A percentile compares a stretch with the other conserved stretches of the same genome.
phyloP scores from a whole-genome alignment of 2,888 invertebrate species.

The Catocala nupta region DNA sequence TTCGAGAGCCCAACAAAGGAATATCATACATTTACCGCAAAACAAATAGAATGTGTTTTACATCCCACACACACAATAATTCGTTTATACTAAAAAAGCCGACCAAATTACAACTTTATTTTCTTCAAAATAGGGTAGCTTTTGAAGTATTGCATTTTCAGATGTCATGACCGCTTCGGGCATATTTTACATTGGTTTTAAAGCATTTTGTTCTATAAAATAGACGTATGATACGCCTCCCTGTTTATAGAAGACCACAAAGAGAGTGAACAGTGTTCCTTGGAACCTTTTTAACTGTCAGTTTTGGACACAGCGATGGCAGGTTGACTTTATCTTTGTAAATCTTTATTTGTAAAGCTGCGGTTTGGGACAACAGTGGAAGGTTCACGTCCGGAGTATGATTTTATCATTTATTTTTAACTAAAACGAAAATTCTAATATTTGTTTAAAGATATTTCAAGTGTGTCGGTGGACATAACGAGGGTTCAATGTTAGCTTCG shows the following conservation, averaged over 20 bases:
- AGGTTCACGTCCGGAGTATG: constrained; percentile 1
- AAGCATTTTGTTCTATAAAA: not conserved
- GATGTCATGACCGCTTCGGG: not conserved
- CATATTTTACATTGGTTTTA: not conserved
- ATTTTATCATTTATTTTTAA: constrained; percentile 3
- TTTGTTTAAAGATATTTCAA: no score
- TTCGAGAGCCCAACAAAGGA: not conserved
- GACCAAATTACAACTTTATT: not conserved
- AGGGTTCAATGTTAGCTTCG: no score
- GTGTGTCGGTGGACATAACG: no score
- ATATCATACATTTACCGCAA: no score
- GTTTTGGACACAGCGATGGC: constrained; percentile 4
- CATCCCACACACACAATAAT: not conserved
- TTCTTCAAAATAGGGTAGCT: not conserved
- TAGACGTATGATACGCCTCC: not conserved
- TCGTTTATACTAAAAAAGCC: not conserved
- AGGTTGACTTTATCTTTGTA: constrained; percentile 19
- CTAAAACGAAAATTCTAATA: not conserved
- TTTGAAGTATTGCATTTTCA: not conserved
- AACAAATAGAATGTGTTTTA: not conserved
- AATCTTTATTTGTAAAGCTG: constrained; percentile 16
- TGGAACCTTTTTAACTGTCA: not conserved
- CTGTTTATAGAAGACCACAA: not conserved
- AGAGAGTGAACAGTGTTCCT: not conserved
- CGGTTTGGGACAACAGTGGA: constrained; percentile 4